Evolutionary conservation across 2,888 invertebrate species (phyloP), one percentile per base, ranked within the genome.

Genomic region (Diloba caeruleocephala): DNA sequence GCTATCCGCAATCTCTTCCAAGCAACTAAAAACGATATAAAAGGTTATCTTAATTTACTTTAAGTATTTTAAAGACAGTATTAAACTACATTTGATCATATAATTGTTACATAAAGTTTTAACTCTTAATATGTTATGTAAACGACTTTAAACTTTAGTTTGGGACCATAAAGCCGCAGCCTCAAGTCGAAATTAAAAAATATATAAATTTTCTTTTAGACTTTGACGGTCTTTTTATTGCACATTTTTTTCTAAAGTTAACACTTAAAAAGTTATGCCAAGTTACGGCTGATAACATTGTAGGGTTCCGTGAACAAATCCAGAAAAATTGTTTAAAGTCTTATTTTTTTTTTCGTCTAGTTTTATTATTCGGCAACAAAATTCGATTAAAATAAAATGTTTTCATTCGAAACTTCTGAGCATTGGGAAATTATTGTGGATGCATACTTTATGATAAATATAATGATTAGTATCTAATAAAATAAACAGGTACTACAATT

Each of bases 191-290:
- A 46, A 15, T 50, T 44, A 10, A 33, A 45, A 53, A 43, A 64
- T 36, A 64, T 41, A 55, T 51, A 50, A 49, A 46, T 51, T 53
- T 43, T 31, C 3, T 39, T 28, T 34, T 6, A 43, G 23, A 67
- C 55, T 45, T 63, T 68, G 48, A 71, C 51, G 62, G 50, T 21
- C 21, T 50, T 73, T 74, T 74, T 71, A 73, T 65, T 55, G 50
- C 36, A 26, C 43, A 28, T 60, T 71, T 68, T 72, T 60, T 57
- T 55, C 8, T 42, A 26, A 58, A 61, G 42, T 60, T 60, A 52
- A 59, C 66, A 69, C 69, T 74, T 74, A 68, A 74, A 67, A 68
- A 53, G 60, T 63, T 69, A 74, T 58, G 61, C 44, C 59, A 58
- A 63, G 56, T 60, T 55, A 36, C 37, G n/a, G 36, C 23, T 58